These are phyloP conservation scores for Lamprotornis superbus DNA, from an alignment of 2,113 vertebrate species.

Conservation along the genomic window DNA sequence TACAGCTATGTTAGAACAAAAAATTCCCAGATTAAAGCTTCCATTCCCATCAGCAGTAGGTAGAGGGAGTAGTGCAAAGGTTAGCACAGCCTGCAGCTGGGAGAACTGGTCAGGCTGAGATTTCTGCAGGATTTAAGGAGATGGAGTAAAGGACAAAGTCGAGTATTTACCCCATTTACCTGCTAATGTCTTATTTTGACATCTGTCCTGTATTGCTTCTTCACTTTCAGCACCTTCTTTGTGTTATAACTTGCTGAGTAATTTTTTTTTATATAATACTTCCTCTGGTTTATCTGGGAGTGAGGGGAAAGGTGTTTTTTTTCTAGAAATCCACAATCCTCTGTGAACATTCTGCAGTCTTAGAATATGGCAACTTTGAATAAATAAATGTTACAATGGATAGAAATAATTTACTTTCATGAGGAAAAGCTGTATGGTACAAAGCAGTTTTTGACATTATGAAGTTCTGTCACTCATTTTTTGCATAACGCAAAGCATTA, in stretches of 20 bases:
- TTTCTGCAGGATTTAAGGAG: background rate
- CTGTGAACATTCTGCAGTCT: background rate
- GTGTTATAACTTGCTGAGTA: background rate
- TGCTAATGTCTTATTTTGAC: background rate
- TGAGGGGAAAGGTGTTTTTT: background rate
- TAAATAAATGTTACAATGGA: background rate
- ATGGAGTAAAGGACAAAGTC: background rate
- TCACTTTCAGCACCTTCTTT: background rate
- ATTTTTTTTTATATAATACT: background rate
- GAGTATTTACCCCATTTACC: background rate
- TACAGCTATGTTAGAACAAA: rapidly evolving
- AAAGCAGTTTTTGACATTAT: background rate
- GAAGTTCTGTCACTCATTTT: background rate
- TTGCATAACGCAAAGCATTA: background rate
- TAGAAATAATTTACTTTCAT: background rate
- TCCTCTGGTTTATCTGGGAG: background rate
- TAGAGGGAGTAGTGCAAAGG: background rate
- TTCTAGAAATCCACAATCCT: background rate
- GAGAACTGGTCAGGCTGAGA: background rate
- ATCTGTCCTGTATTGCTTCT: background rate
- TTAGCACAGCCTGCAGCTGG: background rate
- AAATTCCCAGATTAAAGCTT: background rate
- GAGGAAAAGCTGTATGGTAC: background rate
- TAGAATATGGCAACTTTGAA: background rate
- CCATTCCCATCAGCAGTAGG: background rate